phyloP scores from a whole-genome alignment of 1,140 invertebrate genomes.

The Trissolcus basalis region DNA sequence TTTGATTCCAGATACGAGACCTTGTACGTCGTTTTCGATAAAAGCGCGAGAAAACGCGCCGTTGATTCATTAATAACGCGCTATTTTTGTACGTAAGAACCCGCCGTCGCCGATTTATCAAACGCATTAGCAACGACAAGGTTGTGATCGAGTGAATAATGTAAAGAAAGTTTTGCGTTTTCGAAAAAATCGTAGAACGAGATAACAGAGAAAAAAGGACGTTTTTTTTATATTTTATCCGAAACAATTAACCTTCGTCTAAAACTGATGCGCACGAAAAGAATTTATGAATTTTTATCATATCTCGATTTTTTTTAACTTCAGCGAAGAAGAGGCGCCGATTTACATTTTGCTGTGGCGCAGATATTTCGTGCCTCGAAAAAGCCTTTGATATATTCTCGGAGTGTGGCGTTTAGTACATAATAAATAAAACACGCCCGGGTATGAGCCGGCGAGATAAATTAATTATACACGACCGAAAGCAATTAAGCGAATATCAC shows the following conservation, averaged over 20 bases:
- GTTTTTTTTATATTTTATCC: no score
- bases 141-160: conserved; percentile 24
- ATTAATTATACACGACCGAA: conserved; percentile 46
- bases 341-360: conserved; percentile 4
- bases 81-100: conserved; percentile 21
- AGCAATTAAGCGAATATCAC: conserved; percentile 30
- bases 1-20: conserved; percentile 12
- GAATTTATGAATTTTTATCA: background rate
- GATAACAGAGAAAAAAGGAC: no score
- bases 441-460: conserved; percentile 46
- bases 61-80: conserved; percentile 21
- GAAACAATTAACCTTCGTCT: no score
- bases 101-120: conserved; percentile 12
- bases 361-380: conserved; percentile 27
- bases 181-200: conserved; percentile 1
- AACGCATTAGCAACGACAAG: background rate
- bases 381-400: conserved; percentile 39
- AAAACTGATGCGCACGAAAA: no score
- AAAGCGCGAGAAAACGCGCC: conserved; percentile 15
- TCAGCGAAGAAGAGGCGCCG: background rate
- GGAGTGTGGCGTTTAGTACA: conserved; percentile 36
- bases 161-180: conserved; percentile 19
- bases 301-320: background rate
- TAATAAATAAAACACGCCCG: conserved; percentile 49
- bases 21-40: conserved; percentile 2